These are phyloP conservation scores for Tupiocoris notatus DNA, from an alignment of 2,888 invertebrate species.

Conservation along the genomic window DNA sequence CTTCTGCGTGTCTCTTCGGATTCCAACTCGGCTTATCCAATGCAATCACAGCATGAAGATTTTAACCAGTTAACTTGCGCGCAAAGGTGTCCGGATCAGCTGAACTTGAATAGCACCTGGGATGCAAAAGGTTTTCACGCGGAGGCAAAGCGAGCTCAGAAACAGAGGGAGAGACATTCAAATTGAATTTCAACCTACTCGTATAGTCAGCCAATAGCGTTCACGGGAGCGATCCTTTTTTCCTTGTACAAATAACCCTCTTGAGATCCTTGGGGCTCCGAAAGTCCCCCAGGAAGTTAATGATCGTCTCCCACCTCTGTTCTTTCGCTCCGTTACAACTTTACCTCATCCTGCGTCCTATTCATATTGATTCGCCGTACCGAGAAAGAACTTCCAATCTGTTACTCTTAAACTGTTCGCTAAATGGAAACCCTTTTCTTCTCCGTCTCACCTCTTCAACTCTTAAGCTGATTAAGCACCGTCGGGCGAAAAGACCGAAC, in stretches of 20 bases:
- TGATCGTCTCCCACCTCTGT: not conserved
- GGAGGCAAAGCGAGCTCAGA: not conserved
- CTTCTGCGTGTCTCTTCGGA: no score
- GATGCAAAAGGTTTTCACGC: not conserved
- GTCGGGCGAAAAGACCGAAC: not conserved
- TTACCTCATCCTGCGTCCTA: not conserved
- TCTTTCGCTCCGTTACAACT: no score
- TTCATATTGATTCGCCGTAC: not conserved
- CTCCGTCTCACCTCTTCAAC: not conserved
- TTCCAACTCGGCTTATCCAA: no score
- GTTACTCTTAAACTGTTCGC: not conserved
- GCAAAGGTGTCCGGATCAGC: not conserved
- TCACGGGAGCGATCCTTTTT: not conserved
- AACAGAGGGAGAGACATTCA: not conserved
- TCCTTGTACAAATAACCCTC: not conserved
- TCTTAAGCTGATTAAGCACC: not conserved
- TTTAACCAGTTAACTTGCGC: not conserved
- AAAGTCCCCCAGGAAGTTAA: not conserved
- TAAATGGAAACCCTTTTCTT: not conserved
- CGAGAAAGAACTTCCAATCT: not conserved
- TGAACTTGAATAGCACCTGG: not conserved
- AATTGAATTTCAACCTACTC: not conserved
- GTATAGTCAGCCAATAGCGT: not conserved
- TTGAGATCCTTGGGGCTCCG: not conserved
- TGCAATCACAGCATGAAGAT: no score